Conservation (phyloP, 2,888 invertebrate species). For the Ornithoptera priamus region DNA sequence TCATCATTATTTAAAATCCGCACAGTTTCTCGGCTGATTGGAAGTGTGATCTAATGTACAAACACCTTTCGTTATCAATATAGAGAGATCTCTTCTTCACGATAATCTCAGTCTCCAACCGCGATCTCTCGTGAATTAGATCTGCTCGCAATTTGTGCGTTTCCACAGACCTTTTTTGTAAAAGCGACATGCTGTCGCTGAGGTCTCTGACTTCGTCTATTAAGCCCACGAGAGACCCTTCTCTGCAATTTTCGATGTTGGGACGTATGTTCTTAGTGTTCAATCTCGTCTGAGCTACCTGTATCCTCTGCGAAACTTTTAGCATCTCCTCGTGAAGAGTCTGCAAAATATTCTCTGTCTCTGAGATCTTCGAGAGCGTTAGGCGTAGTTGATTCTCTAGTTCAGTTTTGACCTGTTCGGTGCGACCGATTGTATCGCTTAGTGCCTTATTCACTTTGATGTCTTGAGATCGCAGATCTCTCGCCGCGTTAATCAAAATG, state of each 20-base stretch:
- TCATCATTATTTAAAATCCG: slow-evolving; percentile 50
- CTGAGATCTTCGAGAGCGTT: slow-evolving; percentile 67
- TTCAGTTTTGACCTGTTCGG: slow-evolving; percentile 85
- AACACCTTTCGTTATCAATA: slow-evolving; percentile 64
- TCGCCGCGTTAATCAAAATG: slow-evolving; percentile 86
- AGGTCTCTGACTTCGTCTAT: slow-evolving; percentile 70
- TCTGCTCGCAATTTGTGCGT: slow-evolving; percentile 65
- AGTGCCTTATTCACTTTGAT: slow-evolving; percentile 88
- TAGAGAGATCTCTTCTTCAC: slow-evolving; percentile 70
- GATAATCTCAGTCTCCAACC: slow-evolving; percentile 68
- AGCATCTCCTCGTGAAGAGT: slow-evolving; percentile 67
- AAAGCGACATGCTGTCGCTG: slow-evolving; percentile 65
- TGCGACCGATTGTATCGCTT: slow-evolving; percentile 85
- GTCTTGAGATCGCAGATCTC: slow-evolving; percentile 90
- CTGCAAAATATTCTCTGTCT: slow-evolving; percentile 67
- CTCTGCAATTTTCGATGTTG: slow-evolving; percentile 70
- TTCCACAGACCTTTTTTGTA: slow-evolving; percentile 61
- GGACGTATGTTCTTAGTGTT: slow-evolving; percentile 66
- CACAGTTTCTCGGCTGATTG: slow-evolving; percentile 73
- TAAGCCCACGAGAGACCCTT: slow-evolving; percentile 64
- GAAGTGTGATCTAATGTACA: slow-evolving; percentile 67
- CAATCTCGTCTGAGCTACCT: slow-evolving; percentile 70
- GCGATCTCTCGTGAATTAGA: slow-evolving; percentile 64
- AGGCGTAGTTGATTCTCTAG: slow-evolving; percentile 84
- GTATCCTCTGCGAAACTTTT: slow-evolving; percentile 65